These are phyloP conservation scores for Atrina japonica DNA, from an alignment of 2,888 invertebrate species.

Conservation along the genomic window DNA sequence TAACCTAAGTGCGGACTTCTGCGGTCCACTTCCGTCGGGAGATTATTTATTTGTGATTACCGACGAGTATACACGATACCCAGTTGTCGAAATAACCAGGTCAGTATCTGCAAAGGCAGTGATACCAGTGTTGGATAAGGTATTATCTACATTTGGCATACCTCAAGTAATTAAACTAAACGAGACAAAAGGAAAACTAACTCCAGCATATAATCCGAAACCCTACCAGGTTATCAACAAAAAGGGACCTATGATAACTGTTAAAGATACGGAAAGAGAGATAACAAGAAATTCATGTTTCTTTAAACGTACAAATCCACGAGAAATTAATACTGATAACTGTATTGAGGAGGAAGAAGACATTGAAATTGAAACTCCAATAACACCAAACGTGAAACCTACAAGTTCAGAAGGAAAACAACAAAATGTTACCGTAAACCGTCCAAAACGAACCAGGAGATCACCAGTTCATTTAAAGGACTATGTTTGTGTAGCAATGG, in stretches of 20 bases:
- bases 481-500: no score
- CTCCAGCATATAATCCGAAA: neutral
- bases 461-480: no score
- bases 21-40: conserved; percentile 38
- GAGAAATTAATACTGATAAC: no score
- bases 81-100: conserved; percentile 39
- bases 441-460: no score
- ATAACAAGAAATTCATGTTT: neutral
- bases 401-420: no score
- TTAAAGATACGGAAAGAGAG: neutral
- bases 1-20: conserved; percentile 41
- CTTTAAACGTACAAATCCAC: neutral
- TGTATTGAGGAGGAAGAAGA: no score
- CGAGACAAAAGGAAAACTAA: no score
- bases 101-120: conserved; percentile 31
- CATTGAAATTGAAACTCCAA: no score
- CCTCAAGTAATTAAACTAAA: conserved; percentile 33
- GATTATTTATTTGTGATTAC: conserved; percentile 51
- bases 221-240: conserved; percentile 3
- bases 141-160: conserved; percentile 41
- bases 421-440: no score
- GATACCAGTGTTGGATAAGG: conserved; percentile 42
- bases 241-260: conserved; percentile 12
- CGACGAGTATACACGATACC: conserved; percentile 52
- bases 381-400: no score